Conservation (phyloP, 53 echinoderm and acorn worm species). For the Henricia sp. region DNA sequence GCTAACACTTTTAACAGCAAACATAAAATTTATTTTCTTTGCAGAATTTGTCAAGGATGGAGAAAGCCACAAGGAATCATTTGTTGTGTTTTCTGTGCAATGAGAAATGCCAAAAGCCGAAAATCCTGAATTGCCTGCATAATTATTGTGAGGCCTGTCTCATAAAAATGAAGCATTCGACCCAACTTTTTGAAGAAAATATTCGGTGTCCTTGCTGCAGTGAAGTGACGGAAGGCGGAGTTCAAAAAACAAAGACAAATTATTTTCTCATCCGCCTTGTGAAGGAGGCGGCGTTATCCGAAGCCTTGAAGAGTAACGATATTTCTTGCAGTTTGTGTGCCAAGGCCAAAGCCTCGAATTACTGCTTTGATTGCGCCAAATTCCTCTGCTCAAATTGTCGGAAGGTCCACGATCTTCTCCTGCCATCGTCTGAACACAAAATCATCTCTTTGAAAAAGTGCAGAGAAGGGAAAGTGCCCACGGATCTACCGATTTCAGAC, state of each 20-base stretch:
- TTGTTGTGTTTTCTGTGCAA: conserved; percentile 9
- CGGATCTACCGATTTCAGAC: too few species aligned
- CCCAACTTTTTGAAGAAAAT: not conserved
- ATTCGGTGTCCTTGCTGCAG: conserved; percentile 28
- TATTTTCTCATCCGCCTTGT: conserved; percentile 24
- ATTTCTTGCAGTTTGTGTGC: conserved; percentile 5
- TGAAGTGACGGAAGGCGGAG: not conserved
- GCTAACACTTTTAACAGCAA: not conserved
- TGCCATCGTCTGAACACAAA: not conserved
- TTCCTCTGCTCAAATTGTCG: conserved; percentile 40
- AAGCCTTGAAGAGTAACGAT: not conserved
- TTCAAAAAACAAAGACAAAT: not conserved
- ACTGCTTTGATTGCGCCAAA: conserved; percentile 37
- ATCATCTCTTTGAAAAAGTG: conserved; percentile 32
- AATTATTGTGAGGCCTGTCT: conserved; percentile 27
- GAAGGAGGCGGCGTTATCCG: not conserved
- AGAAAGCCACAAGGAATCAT: not conserved
- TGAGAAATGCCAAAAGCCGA: conserved; percentile 10
- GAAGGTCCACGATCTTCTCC: conserved; percentile 23
- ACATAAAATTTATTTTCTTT: too few species aligned
- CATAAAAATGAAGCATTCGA: not conserved
- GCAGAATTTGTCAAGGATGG: not conserved
- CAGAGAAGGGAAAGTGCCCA: not conserved
- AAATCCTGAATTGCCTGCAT: conserved; percentile 32
- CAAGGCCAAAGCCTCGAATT: not conserved